Conservation (phyloP, 2,113 vertebrate species). For the Psilopsiagon aymara region DNA sequence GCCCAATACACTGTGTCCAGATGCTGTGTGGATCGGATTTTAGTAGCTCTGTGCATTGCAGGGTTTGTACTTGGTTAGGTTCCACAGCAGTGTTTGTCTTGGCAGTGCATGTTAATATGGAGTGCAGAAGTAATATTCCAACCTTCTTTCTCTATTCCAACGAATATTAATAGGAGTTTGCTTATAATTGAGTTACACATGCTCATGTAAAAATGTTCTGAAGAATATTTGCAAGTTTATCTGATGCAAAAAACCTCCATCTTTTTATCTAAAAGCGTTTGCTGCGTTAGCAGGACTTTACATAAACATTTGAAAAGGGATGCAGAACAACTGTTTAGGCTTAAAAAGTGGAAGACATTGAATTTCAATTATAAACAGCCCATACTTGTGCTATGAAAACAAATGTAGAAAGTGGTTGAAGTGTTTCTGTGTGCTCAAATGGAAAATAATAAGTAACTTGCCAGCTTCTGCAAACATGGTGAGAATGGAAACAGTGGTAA, state of each 20-base stretch:
- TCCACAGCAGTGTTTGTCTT: neutral
- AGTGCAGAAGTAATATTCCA: neutral
- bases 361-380: neutral
- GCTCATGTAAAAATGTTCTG: neutral
- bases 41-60: neutral
- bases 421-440: neutral
- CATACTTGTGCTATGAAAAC: neutral
- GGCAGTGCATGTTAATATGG: neutral
- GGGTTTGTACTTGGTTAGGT: neutral
- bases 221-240: neutral
- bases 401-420: neutral
- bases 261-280: neutral
- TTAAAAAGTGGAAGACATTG: neutral
- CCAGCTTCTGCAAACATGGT: neutral
- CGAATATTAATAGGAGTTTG: neutral
- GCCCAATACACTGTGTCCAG: neutral
- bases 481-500: neutral
- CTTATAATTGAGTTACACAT: neutral
- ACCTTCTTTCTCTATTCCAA: neutral
- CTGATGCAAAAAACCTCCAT: neutral
- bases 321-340: neutral
- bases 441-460: slow-evolving; percentile 37
- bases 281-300: neutral
- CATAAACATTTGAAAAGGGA: neutral
- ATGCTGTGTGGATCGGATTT: neutral